A percentile compares a stretch with the other conserved stretches of the same genome.
phyloP scores from a whole-genome alignment of 1,140 invertebrate genomes.

The Pachypsylla venusta region DNA sequence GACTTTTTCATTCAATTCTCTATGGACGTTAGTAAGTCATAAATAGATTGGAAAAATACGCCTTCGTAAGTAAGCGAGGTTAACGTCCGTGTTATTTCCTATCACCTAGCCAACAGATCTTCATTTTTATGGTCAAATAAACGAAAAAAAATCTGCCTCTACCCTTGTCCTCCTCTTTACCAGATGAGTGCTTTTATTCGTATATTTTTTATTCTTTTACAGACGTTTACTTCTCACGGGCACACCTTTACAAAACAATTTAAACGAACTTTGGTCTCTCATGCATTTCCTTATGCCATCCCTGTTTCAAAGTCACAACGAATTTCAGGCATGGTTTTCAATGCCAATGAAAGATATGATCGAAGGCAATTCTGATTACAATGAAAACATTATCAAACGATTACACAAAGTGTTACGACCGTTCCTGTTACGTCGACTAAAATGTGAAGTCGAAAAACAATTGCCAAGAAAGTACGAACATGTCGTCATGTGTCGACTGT shows the following conservation, averaged over 20 bases:
- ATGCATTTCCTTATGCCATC: conserved; percentile 99
- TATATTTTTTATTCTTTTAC: conserved; percentile 27
- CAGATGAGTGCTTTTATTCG: too few relatives aligned
- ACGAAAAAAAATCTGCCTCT: too few relatives aligned
- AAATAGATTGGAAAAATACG: too few relatives aligned
- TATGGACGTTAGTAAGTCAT: too few relatives aligned
- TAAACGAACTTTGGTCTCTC: conserved; percentile 99
- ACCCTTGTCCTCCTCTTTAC: neutral
- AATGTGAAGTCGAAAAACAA: conserved; percentile 97
- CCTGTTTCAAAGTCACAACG: conserved; percentile 93
- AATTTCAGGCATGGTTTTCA: conserved; percentile 98
- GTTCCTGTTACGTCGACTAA: conserved; percentile 88
- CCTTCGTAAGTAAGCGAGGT: too few relatives aligned
- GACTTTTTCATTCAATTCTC: too few relatives aligned
- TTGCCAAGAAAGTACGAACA: conserved; percentile 99
- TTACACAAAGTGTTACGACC: conserved; percentile 96
- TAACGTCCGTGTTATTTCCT: too few relatives aligned
- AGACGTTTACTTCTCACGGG: conserved; percentile 89
- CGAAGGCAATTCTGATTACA: conserved; percentile 89
- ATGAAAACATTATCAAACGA: conserved; percentile 81
- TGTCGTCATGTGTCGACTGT: conserved; percentile 87
- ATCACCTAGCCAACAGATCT: too few relatives aligned
- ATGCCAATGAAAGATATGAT: conserved; percentile 97
- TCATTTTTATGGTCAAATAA: too few relatives aligned
- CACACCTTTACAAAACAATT: conserved; percentile 95